Percentiles rank a stretch among this genome's conserved stretches.
phyloP scores from a whole-genome alignment of 2,888 invertebrate species.

The Branchipolynoe longqiensis region DNA sequence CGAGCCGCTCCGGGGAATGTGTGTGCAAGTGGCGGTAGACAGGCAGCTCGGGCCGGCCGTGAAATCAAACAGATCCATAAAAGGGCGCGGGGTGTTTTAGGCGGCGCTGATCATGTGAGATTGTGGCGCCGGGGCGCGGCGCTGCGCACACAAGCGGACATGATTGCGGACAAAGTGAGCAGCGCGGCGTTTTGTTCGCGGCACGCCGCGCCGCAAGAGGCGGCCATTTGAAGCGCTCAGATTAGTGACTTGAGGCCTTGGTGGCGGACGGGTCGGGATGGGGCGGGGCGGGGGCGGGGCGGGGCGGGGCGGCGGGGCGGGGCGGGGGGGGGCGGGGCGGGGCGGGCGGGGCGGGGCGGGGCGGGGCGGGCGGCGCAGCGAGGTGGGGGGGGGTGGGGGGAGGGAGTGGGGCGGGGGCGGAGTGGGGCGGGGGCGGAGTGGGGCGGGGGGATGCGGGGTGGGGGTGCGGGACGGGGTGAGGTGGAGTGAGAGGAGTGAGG shows the following conservation, averaged over 20 bases:
- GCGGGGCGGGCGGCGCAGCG: too few species aligned
- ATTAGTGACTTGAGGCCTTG: slow-evolving; percentile 25
- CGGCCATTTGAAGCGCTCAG: slow-evolving; percentile 30
- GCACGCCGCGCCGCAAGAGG: slow-evolving; percentile 38
- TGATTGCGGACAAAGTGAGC: slow-evolving; percentile 56
- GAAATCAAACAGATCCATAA: background rate
- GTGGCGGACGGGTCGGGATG: too few species aligned
- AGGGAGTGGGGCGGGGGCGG: too few species aligned
- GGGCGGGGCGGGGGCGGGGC: background rate
- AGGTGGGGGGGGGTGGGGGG: background rate
- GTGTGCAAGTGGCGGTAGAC: too few species aligned
- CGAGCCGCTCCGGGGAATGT: too few species aligned
- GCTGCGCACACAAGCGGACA: slow-evolving; percentile 44
- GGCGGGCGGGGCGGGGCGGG: too few species aligned
- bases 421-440: background rate
- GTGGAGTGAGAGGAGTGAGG: background rate
- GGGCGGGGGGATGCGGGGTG: slow-evolving; percentile 6
- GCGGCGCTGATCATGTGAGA: slow-evolving; percentile 15
- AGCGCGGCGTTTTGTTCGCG: slow-evolving; percentile 28
- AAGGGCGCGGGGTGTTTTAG: slow-evolving; percentile 24
- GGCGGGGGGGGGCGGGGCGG: background rate
- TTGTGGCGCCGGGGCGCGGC: slow-evolving; percentile 4
- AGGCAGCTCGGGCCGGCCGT: too few species aligned
- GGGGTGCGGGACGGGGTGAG: too few species aligned
- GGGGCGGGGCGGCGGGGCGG: background rate